Conservation (phyloP, 2,797 vertebrate genomes). For the Ctenosaura bakeri region DNA sequence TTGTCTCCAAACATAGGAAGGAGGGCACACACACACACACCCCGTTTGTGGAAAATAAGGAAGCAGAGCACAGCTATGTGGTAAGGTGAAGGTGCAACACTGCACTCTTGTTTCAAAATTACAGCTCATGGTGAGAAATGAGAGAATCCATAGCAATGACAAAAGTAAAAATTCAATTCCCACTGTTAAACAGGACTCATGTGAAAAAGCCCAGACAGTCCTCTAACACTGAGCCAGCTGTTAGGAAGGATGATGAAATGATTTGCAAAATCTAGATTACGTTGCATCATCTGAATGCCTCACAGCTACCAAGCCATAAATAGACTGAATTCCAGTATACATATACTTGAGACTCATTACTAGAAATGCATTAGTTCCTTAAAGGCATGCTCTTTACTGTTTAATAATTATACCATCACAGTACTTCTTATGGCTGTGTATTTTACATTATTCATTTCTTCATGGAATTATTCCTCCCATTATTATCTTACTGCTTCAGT, state of each 20-base stretch:
- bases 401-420: neutral
- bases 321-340: neutral
- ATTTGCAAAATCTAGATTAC: slow-evolving; percentile 22
- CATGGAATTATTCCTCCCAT: neutral
- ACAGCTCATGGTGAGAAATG: too few relatives aligned
- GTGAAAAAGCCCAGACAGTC: neutral
- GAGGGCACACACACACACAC: too few relatives aligned
- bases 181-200: too few relatives aligned
- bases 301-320: slow-evolving; percentile 18
- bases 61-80: too few relatives aligned
- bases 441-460: slow-evolving; percentile 6
- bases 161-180: too few relatives aligned
- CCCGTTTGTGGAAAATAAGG: too few relatives aligned
- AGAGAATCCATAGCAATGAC: too few relatives aligned
- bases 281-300: neutral
- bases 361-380: slow-evolving; percentile 33
- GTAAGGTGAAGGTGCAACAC: too few relatives aligned
- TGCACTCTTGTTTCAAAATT: too few relatives aligned
- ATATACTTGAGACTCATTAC: neutral
- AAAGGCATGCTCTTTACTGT: slow-evolving; percentile 29
- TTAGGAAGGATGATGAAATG: slow-evolving; percentile 35
- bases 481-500: neutral
- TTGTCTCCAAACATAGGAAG: too few relatives aligned
- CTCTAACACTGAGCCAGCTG: neutral
- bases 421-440: neutral